A percentile compares a stretch with the other conserved stretches of the same genome.
phyloP scores from a whole-genome alignment of 2,888 invertebrate genomes.

The Cerastis leucographa region DNA sequence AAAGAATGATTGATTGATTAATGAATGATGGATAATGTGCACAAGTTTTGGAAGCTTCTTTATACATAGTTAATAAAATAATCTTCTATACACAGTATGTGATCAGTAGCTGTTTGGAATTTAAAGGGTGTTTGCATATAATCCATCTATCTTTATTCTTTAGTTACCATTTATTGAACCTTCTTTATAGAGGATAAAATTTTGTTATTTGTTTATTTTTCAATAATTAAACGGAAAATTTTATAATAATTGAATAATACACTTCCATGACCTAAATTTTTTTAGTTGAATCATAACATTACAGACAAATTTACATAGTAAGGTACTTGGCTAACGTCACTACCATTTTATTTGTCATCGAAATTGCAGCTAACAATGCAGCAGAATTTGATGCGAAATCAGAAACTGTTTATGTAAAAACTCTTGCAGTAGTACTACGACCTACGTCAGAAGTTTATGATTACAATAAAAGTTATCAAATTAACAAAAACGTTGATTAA shows the following conservation, averaged over 20 bases:
- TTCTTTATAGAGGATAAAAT: neutral
- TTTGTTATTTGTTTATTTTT: neutral
- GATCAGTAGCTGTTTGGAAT: neutral
- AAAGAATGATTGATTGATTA: no score
- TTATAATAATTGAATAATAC: slow-evolving; percentile 6
- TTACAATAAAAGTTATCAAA: slow-evolving; percentile 9
- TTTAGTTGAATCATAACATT: slow-evolving; percentile 6
- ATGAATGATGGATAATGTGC: no score
- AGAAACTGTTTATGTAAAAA: slow-evolving; percentile 27
- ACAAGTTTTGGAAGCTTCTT: neutral
- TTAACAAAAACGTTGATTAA: neutral
- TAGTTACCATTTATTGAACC: neutral
- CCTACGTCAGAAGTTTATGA: slow-evolving; percentile 18
- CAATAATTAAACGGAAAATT: neutral
- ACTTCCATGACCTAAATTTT: slow-evolving; percentile 28
- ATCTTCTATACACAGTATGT: neutral
- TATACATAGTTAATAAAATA: neutral
- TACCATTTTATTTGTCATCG: slow-evolving; percentile 21
- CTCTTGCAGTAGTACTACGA: neutral
- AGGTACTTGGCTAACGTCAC: slow-evolving; percentile 24
- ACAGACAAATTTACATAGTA: slow-evolving; percentile 11
- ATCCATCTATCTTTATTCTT: neutral
- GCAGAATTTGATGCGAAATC: slow-evolving; percentile 30
- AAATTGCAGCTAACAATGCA: slow-evolving; percentile 12
- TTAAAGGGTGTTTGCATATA: neutral